Evolutionary conservation across 2,888 invertebrate species (phyloP).

Genomic region (Matsumyia berberina): DNA sequence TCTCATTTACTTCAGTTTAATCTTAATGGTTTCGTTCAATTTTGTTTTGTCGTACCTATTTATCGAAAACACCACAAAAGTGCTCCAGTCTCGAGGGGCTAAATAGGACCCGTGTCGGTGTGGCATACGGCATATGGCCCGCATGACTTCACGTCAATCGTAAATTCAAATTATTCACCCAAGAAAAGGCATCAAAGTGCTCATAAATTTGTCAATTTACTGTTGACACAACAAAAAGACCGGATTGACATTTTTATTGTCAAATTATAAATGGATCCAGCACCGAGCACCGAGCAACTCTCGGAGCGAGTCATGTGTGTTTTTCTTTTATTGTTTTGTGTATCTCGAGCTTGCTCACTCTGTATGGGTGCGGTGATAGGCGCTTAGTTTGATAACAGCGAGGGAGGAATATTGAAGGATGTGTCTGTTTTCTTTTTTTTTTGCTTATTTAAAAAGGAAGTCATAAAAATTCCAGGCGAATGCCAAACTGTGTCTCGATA

Average conservation of each 20-base stretch:
- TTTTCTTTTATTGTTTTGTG: constrained; percentile 31
- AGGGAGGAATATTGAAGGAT: constrained; percentile 58
- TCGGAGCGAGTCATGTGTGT: constrained; percentile 10
- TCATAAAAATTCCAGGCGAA: constrained; percentile 71
- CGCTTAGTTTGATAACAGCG: constrained; percentile 35
- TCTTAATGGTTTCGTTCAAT: constrained; percentile 67
- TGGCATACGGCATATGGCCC: constrained; percentile 44
- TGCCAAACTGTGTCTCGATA: constrained; percentile 45
- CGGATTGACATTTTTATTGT: constrained; percentile 76
- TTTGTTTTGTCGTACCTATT: constrained; percentile 39
- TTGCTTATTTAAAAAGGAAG: constrained; percentile 76
- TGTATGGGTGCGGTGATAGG: background rate
- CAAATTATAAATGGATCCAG: constrained; percentile 74
- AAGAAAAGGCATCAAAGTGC: constrained; percentile 75
- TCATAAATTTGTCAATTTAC: constrained; percentile 77
- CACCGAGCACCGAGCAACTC: constrained; percentile 49
- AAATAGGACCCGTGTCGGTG: constrained; percentile 29
- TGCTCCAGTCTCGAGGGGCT: constrained; percentile 15
- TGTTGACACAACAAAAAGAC: constrained; percentile 76
- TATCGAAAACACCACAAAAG: background rate
- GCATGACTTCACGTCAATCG: constrained; percentile 73
- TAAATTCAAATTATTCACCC: constrained; percentile 76
- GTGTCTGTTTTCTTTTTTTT: constrained; percentile 41
- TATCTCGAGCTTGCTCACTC: background rate
- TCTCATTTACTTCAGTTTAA: constrained; percentile 67